These are phyloP conservation scores for Brienomyrus brachyistius DNA, from an alignment of 2,113 vertebrate genomes.

Conservation along the genomic window DNA sequence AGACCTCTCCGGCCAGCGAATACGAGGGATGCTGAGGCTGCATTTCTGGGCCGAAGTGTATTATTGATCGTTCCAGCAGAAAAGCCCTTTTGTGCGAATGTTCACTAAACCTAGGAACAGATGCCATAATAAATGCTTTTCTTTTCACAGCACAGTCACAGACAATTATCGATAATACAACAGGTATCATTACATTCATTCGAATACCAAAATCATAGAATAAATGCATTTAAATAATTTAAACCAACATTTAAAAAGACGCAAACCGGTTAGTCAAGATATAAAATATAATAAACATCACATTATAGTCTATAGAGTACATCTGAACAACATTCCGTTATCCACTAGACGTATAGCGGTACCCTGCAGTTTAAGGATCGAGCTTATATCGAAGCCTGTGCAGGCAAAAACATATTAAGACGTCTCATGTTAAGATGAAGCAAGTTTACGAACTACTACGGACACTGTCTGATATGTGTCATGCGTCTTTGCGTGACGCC, in stretches of 20 bases:
- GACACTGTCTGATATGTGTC: not conserved
- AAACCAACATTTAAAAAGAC: not conserved
- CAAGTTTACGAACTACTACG: not conserved
- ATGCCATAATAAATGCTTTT: slow-evolving; percentile 1
- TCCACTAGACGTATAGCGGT: not conserved
- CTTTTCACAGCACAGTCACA: not conserved
- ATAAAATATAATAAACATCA: not conserved
- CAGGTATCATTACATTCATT: not conserved
- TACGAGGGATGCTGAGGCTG: slow-evolving; percentile 1
- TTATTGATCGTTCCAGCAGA: slow-evolving; percentile 1
- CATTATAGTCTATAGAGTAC: not conserved
- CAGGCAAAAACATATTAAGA: not conserved
- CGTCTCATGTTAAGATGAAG: not conserved
- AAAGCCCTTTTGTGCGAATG: not conserved
- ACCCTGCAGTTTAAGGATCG: not conserved
- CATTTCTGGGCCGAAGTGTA: slow-evolving; percentile 6
- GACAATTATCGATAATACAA: not conserved
- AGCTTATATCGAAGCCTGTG: not conserved
- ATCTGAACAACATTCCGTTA: not conserved
- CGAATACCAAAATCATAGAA: not conserved
- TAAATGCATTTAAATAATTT: not conserved
- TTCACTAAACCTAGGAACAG: not conserved
- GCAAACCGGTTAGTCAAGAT: not conserved
- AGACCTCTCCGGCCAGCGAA: not conserved
- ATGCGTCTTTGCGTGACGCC: not conserved